Percentiles rank a stretch among this genome's conserved stretches.
Conservation (phyloP, 1,140 invertebrate genomes). For the Drosophila subpulchrella region DNA sequence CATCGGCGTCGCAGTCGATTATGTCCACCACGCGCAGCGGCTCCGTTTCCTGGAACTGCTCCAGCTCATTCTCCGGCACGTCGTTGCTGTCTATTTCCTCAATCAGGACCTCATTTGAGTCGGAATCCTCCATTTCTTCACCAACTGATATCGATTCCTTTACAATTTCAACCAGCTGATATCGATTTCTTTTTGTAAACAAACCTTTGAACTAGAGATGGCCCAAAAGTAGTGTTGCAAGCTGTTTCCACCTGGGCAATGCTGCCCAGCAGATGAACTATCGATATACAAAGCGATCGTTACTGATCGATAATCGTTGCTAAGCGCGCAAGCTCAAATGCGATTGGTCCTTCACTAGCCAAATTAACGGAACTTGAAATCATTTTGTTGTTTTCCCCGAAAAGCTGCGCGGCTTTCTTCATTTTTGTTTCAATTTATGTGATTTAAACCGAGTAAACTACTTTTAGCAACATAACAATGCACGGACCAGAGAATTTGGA, state of each 20-base stretch:
- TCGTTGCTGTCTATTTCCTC: constrained; percentile 80
- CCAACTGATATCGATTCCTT: no score
- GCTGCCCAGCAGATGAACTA: neutral
- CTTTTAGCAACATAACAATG: constrained; percentile 3
- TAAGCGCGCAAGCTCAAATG: neutral
- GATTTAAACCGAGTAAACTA: neutral
- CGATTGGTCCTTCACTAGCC: neutral
- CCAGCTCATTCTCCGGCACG: constrained; percentile 69
- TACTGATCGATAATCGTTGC: neutral
- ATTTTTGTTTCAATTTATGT: neutral
- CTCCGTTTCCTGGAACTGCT: constrained; percentile 72
- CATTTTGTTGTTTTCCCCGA: neutral
- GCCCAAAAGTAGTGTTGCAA: neutral
- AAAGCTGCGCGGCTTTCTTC: neutral
- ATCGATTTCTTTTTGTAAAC: neutral
- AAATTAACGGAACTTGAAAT: constrained; percentile 3
- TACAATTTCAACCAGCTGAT: no score
- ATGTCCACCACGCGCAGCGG: constrained; percentile 70
- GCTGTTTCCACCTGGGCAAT: neutral
- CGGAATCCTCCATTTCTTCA: constrained; percentile 14
- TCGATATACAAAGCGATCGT: neutral
- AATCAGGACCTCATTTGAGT: constrained; percentile 57
- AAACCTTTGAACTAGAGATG: neutral
- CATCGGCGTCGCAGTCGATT: constrained; percentile 39
- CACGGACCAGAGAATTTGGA: constrained; percentile 4